These are phyloP conservation scores for Acleris laterana DNA, from an alignment of 2,888 invertebrate genomes.

Conservation along the genomic window DNA sequence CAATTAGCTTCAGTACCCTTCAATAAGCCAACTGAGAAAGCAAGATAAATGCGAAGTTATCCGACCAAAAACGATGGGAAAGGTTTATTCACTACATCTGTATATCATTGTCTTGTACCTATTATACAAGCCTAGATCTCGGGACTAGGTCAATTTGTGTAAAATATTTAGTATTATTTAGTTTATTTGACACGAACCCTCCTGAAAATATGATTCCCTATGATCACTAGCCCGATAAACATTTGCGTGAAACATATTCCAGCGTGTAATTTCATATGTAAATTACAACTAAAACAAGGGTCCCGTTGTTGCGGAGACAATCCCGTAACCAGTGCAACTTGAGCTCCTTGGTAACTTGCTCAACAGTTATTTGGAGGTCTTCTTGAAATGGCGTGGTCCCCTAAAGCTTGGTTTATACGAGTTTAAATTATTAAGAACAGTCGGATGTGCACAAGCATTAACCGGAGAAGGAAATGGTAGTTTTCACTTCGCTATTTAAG, in stretches of 20 bases:
- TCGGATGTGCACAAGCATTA: constrained; percentile 19
- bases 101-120: no score
- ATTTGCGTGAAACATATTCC: constrained; percentile 70
- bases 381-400: constrained; percentile 50
- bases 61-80: no score
- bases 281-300: constrained; percentile 78
- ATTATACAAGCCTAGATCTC: no score
- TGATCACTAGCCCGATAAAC: constrained; percentile 53
- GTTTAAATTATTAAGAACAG: constrained; percentile 76
- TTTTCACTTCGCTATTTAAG: not conserved
- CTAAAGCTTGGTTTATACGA: constrained; percentile 66
- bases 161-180: no score
- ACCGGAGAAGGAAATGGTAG: not conserved
- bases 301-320: constrained; percentile 70
- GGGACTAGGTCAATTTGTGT: no score
- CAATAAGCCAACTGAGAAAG: no score
- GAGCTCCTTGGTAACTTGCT: constrained; percentile 45
- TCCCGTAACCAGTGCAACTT: constrained; percentile 47
- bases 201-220: constrained; percentile 1
- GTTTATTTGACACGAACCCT: not conserved
- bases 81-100: no score
- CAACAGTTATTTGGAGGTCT: constrained; percentile 45
- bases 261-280: constrained; percentile 81
- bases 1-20: no score
- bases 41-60: no score